Percentiles rank a stretch among this genome's conserved stretches.
Conservation (phyloP, 2,113 vertebrate species). For the Sceloporus undulatus region DNA sequence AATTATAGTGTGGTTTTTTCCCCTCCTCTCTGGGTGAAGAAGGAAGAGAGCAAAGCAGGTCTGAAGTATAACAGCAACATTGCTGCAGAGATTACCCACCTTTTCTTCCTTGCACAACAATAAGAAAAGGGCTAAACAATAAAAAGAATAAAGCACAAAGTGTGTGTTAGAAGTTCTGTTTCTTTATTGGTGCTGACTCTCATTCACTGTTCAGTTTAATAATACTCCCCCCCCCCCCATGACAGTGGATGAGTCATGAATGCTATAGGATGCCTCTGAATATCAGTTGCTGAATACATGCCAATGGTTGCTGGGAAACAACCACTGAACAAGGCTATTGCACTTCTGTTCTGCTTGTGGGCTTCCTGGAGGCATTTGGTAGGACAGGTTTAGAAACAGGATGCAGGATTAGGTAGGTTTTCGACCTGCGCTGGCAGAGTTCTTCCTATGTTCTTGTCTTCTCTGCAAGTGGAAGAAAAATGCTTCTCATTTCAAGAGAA, state of each 20-base stretch:
- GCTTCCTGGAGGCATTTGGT: neutral
- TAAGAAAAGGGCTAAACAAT: neutral
- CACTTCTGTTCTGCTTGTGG: neutral
- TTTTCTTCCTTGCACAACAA: neutral
- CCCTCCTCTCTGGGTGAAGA: neutral
- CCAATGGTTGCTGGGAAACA: neutral
- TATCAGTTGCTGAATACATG: neutral
- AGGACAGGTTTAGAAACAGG: neutral
- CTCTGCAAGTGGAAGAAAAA: neutral
- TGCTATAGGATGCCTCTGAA: neutral
- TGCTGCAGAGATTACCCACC: neutral
- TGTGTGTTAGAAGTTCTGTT: neutral
- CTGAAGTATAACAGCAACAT: neutral
- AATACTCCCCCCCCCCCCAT: neutral
- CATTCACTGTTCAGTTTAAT: neutral
- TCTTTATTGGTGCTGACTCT: neutral
- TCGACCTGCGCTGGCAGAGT: neutral
- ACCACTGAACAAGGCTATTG: neutral
- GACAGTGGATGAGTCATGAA: neutral
- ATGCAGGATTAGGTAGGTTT: neutral
- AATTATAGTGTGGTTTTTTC: slow-evolving; percentile 9
- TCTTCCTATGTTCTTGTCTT: neutral
- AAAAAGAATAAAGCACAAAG: neutral
- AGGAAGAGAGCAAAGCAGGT: neutral
- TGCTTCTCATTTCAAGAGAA: neutral